phyloP scores from a whole-genome alignment of 2,888 invertebrate species.

The Encarsia formosa region DNA sequence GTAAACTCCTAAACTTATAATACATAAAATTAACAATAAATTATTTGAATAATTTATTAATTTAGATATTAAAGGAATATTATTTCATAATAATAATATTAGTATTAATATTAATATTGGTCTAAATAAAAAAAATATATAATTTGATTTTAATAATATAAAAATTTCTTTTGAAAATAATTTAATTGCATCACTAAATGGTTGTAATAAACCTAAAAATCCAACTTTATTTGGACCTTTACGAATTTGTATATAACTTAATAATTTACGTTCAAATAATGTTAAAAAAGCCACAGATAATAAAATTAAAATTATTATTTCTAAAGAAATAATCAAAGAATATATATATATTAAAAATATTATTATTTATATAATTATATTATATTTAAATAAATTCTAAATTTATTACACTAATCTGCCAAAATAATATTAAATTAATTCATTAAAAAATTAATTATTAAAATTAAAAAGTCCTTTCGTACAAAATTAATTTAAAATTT shows the following conservation, averaged over 20 bases:
- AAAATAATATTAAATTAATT: slow-evolving; percentile 54
- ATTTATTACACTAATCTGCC: slow-evolving; percentile 68
- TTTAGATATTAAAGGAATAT: slow-evolving; percentile 59
- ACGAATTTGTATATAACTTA: slow-evolving; percentile 69
- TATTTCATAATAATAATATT: slow-evolving; percentile 57
- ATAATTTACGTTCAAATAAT: slow-evolving; percentile 67
- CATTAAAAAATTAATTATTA: slow-evolving; percentile 55
- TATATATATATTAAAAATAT: slow-evolving; percentile 28
- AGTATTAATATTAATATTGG: slow-evolving; percentile 60
- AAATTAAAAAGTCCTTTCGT: slow-evolving; percentile 68
- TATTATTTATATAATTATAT: slow-evolving; percentile 44
- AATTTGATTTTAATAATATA: slow-evolving; percentile 59
- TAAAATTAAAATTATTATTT: slow-evolving; percentile 54
- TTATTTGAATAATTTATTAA: slow-evolving; percentile 59
- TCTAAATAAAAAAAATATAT: slow-evolving; percentile 59
- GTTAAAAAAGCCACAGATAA: slow-evolving; percentile 66
- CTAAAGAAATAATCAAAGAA: slow-evolving; percentile 27
- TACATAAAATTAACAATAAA: slow-evolving; percentile 63
- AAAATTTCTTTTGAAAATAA: slow-evolving; percentile 66
- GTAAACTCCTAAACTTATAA: slow-evolving; percentile 64
- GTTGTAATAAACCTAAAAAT: slow-evolving; percentile 61
- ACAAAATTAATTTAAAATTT: too few relatives aligned
- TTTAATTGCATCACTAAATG: slow-evolving; percentile 70
- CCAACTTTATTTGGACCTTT: slow-evolving; percentile 72
- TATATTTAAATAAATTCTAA: slow-evolving; percentile 66